A percentile compares a stretch with the other conserved stretches of the same genome.
These are phyloP conservation scores for Lasioglossum albipes DNA, from an alignment of 1,140 invertebrate genomes.

Conservation along the genomic window DNA sequence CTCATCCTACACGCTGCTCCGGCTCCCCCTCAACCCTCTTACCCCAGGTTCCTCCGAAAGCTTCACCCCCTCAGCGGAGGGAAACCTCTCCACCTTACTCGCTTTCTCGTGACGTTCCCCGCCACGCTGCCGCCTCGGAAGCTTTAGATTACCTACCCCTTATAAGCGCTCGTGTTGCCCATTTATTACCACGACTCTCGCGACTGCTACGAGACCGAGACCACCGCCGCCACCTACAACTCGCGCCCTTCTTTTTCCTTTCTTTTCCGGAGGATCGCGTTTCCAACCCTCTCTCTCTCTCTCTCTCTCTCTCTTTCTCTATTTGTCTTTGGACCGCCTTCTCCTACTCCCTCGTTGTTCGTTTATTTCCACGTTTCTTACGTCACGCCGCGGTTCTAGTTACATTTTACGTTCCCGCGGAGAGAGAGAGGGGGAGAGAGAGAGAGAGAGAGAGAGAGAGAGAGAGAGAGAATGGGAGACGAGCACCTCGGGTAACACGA, in stretches of 20 bases:
- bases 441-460: too few relatives aligned
- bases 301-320: not conserved
- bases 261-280: not conserved
- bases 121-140: conserved; percentile 70
- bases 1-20: conserved; percentile 53
- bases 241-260: conserved; percentile 39
- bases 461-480: not conserved
- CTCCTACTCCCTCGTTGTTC: conserved; percentile 13
- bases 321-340: not conserved
- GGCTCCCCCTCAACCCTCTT: conserved; percentile 32
- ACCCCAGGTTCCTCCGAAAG: not conserved
- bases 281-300: not conserved
- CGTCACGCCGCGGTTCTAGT: conserved; percentile 54
- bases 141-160: conserved; percentile 79
- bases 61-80: not conserved
- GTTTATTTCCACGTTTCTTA: conserved; percentile 54
- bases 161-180: conserved; percentile 80
- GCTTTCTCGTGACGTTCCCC: conserved; percentile 54
- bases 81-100: conserved; percentile 35
- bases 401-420: conserved; percentile 57
- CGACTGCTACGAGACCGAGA: conserved; percentile 73
- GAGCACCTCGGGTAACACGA: conserved; percentile 57
- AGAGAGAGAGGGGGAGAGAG: too few relatives aligned
- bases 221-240: conserved; percentile 63
- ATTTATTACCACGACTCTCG: conserved; percentile 78